These are phyloP conservation scores for Drosophila kepulauana DNA, from an alignment of 1,140 invertebrate species.

Conservation along the genomic window DNA sequence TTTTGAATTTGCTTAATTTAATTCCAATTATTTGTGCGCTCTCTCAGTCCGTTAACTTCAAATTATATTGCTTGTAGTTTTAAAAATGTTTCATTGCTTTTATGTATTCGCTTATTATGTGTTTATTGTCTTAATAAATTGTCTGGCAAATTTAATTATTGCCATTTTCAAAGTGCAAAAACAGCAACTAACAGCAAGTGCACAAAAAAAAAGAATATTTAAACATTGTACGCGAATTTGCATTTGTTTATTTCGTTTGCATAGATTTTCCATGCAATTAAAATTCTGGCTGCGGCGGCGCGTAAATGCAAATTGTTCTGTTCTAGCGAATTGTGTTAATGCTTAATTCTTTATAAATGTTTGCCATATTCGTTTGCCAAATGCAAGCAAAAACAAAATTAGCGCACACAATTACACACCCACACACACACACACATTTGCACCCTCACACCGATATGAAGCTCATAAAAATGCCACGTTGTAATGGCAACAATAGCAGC, in stretches of 20 bases:
- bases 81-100: background rate
- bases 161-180: background rate
- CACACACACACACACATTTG: background rate
- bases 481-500: constrained; percentile 42
- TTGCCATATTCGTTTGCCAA: constrained; percentile 51
- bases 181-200: background rate
- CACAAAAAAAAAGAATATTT: background rate
- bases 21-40: background rate
- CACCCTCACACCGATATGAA: background rate
- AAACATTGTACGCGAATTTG: background rate
- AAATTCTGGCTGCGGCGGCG: constrained; percentile 38
- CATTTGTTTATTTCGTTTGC: constrained; percentile 48
- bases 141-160: constrained; percentile 28
- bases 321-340: constrained; percentile 66
- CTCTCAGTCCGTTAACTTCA: too few species aligned
- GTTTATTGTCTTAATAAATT: constrained; percentile 12
- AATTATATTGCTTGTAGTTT: background rate
- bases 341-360: constrained; percentile 72
- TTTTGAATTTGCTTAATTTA: background rate
- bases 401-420: constrained; percentile 39
- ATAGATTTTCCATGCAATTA: constrained; percentile 73
- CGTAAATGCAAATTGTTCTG: constrained; percentile 55
- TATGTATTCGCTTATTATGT: background rate
- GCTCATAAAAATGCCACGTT: constrained; percentile 47
- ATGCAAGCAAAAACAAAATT: constrained; percentile 46